These are phyloP conservation scores for Platichthys stellatus DNA, from an alignment of 2,113 vertebrate species.

Conservation along the genomic window DNA sequence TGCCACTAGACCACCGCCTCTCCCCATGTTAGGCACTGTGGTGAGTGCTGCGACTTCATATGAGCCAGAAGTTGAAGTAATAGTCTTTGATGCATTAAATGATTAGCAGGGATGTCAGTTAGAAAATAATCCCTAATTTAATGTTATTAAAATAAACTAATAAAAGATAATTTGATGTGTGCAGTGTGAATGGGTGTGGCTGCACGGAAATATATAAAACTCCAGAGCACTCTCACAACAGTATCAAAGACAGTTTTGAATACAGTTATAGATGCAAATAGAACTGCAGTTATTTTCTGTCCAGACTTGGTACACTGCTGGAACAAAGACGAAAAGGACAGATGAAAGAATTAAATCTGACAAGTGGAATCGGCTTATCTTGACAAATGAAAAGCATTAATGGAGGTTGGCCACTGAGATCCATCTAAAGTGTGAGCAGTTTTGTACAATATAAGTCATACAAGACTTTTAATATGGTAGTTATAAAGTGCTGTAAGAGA, in stretches of 20 bases:
- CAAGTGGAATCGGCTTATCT: slow-evolving; percentile 69
- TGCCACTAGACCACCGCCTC: too few relatives aligned
- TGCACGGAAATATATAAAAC: too few relatives aligned
- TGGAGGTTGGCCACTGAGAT: slow-evolving; percentile 46
- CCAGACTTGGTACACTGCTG: slow-evolving; percentile 48
- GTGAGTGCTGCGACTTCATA: not conserved
- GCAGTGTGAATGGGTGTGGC: not conserved
- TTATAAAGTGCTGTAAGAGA: slow-evolving; percentile 20
- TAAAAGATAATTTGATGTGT: too few relatives aligned
- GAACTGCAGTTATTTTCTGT: slow-evolving; percentile 31
- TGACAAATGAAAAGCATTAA: slow-evolving; percentile 73
- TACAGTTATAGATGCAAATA: slow-evolving; percentile 64
- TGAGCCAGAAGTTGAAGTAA: too few relatives aligned
- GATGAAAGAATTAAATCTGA: slow-evolving; percentile 70
- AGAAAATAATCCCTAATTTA: too few relatives aligned
- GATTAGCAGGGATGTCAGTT: too few relatives aligned
- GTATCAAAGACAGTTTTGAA: slow-evolving; percentile 46
- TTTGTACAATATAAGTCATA: slow-evolving; percentile 25
- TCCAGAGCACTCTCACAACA: not conserved
- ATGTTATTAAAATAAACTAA: too few relatives aligned
- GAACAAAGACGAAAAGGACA: slow-evolving; percentile 64
- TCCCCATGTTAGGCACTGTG: not conserved
- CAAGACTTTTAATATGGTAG: slow-evolving; percentile 46
- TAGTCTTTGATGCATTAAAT: too few relatives aligned
- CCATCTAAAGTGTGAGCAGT: slow-evolving; percentile 8